phyloP scores from a whole-genome alignment of 2,888 invertebrate species.

The Stegophylla sp. region DNA sequence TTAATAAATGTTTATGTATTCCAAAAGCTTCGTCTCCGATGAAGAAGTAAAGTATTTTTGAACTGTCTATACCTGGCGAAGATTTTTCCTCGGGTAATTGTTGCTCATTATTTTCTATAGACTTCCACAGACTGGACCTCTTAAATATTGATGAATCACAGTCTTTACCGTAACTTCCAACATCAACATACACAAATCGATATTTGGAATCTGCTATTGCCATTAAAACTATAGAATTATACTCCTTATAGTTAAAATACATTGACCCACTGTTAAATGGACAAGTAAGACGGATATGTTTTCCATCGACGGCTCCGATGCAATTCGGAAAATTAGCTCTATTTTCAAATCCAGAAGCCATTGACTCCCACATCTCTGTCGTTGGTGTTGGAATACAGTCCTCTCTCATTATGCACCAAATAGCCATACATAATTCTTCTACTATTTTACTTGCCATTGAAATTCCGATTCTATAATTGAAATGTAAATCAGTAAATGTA shows the following conservation, averaged over 20 bases:
- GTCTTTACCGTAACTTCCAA: constrained; percentile 63
- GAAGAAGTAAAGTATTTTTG: constrained; percentile 62
- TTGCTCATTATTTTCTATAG: constrained; percentile 58
- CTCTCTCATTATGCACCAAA: constrained; percentile 33
- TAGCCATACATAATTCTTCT: constrained; percentile 34
- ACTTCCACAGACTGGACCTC: constrained; percentile 59
- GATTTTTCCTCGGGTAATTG: constrained; percentile 61
- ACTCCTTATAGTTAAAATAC: constrained; percentile 18
- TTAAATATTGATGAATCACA: constrained; percentile 63
- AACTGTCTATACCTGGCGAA: constrained; percentile 61
- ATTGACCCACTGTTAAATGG: neutral
- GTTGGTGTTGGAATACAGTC: constrained; percentile 24
- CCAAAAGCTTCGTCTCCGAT: constrained; percentile 63
- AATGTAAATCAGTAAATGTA: constrained; percentile 63
- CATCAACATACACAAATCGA: constrained; percentile 62
- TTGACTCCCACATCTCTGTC: constrained; percentile 22
- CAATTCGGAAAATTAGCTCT: constrained; percentile 34
- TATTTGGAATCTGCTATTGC: constrained; percentile 59
- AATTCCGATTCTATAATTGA: constrained; percentile 63
- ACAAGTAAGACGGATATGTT: neutral
- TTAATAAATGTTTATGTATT: constrained; percentile 60
- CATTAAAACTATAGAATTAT: constrained; percentile 48
- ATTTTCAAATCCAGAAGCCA: constrained; percentile 33
- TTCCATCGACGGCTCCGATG: constrained; percentile 6
- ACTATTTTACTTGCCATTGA: constrained; percentile 59